Evolutionary conservation across 2,113 vertebrate genomes (phyloP), one percentile per base, ranked within the genome.

Genomic region (Willisornis vidua): DNA sequence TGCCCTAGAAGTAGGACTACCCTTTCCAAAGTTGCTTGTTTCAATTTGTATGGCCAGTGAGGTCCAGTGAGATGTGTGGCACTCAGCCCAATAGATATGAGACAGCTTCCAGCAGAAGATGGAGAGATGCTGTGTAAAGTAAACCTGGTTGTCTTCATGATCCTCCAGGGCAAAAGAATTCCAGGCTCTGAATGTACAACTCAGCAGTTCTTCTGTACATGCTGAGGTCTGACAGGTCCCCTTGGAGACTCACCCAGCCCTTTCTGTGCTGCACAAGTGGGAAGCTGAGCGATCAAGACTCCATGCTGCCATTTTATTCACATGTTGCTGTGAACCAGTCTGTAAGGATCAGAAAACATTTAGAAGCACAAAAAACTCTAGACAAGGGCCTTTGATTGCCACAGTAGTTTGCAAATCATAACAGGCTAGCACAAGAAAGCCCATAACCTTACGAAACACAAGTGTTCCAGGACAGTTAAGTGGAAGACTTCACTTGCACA

Each of bases 401-500:
- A 59, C 65, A 85, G 43, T 37, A 78, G 19, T 33, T 75, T 75
- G 79, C 45, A 94, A 86, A 97, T 72, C 57, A 65, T 68, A 70
- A 73, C 73, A 92, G 62, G n/a, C 49, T 79, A 92, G 67, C 39
- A 87, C 51, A 87, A 92, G 75, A 90, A 28, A 76, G 28, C 23
- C 39, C 45, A 43, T 61, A 91, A 72, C 62, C 73, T 93, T 93
- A 89, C 2, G 5, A 94, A 95, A 92, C 29, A 3, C 73, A 62
- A 87, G 58, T 59, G 74, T 87, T 95, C 66, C 74, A 87, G 72
- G 52, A 54, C 73, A 90, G 70, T 75, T 84, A 94, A 96, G 93
- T 58, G 18, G 83, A 89, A 68, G 63, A 87, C 37, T 73, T 93
- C 31, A 76, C 90, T 96, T 96, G 90, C 92, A 93, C 52, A 95